Conservation (phyloP, 1,140 invertebrate genomes). For the Camponotus floridanus region DNA sequence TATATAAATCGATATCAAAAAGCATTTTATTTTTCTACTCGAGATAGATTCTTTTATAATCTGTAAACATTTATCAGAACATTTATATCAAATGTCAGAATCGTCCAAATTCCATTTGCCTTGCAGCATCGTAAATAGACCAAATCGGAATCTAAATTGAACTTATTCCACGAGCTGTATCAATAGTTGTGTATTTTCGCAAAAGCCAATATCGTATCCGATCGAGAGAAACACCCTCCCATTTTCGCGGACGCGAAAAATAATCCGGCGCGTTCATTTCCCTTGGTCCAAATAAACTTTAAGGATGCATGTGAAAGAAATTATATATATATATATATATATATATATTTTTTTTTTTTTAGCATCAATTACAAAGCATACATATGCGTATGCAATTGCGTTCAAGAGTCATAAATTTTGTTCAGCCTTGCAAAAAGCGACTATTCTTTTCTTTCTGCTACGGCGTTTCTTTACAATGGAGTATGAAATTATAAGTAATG, state of each 20-base stretch:
- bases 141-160: constrained; percentile 39
- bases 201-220: constrained; percentile 25
- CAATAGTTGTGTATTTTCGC: constrained; percentile 36
- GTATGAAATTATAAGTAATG: constrained; percentile 71
- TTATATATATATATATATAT: neutral
- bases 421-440: constrained; percentile 30
- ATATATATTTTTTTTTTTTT: too few species aligned
- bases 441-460: constrained; percentile 12
- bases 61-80: constrained; percentile 1
- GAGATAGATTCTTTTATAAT: too few species aligned
- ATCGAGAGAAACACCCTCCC: constrained; percentile 22
- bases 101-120: neutral
- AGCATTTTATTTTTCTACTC: too few species aligned
- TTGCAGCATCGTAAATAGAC: constrained; percentile 33
- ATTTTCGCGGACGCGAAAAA: constrained; percentile 23
- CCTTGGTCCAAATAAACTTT: constrained; percentile 11
- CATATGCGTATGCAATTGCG: neutral
- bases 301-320: neutral
- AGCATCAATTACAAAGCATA: neutral
- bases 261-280: constrained; percentile 6
- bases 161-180: constrained; percentile 27
- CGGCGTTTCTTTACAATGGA: constrained; percentile 55
- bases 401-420: constrained; percentile 27
- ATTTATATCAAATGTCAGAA: neutral
- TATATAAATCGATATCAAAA: too few species aligned